phyloP scores from a whole-genome alignment of 2,888 invertebrate species.

The Pecten maximus region DNA sequence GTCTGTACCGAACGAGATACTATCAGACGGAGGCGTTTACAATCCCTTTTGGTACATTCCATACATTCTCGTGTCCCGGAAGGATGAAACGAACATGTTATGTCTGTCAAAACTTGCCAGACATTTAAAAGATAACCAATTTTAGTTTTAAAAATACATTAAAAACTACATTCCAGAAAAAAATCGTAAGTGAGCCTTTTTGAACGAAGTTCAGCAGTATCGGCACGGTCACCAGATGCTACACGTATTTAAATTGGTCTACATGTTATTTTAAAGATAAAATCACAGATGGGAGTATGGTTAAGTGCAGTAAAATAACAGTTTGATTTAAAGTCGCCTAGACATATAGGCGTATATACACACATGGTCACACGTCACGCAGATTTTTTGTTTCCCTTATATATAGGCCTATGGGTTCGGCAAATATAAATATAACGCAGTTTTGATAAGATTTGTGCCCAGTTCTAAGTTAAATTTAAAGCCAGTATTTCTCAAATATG shows the following conservation, averaged over 20 bases:
- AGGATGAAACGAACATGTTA: neutral
- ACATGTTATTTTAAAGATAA: neutral
- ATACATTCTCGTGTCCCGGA: neutral
- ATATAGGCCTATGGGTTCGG: too few relatives aligned
- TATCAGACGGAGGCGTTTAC: neutral
- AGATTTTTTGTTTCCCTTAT: too few relatives aligned
- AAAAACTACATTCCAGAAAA: neutral
- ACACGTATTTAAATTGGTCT: neutral
- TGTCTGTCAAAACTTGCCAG: conserved; percentile 4
- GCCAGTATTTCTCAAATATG: too few relatives aligned
- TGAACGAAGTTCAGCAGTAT: neutral
- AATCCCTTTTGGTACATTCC: neutral
- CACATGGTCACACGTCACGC: too few relatives aligned
- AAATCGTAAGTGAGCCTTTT: neutral
- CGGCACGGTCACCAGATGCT: neutral
- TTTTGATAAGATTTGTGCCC: too few relatives aligned
- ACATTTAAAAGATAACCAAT: neutral
- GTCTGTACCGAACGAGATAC: neutral
- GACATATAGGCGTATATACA: too few relatives aligned
- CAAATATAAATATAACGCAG: too few relatives aligned
- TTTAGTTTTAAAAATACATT: neutral
- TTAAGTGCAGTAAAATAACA: neutral
- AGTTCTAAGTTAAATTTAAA: too few relatives aligned
- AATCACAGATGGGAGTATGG: neutral
- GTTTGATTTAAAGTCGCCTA: neutral